Evolutionary conservation across 2,888 invertebrate species (phyloP).

Genomic region (Crepidodera aurea): DNA sequence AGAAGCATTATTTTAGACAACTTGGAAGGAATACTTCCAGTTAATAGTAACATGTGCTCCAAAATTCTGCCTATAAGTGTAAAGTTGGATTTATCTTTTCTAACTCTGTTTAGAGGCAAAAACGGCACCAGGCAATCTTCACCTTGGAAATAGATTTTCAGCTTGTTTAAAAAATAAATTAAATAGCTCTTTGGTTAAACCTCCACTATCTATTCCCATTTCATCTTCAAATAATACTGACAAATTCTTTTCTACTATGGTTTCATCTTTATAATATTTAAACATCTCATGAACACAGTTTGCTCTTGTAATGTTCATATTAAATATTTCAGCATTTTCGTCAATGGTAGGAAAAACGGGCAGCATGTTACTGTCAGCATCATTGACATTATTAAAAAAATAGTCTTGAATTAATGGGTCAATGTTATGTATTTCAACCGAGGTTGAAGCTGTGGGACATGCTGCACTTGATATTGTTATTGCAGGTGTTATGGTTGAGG

Average conservation of each 20-base stretch:
- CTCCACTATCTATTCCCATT: slow-evolving; percentile 15
- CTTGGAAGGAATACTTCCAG: slow-evolving; percentile 15
- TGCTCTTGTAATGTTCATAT: not conserved
- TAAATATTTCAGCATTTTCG: not conserved
- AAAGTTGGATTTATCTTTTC: not conserved
- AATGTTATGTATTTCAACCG: not conserved
- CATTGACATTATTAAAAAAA: not conserved
- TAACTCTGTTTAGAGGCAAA: slow-evolving; percentile 14
- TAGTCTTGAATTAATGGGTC: not conserved
- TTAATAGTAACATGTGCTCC: slow-evolving; percentile 12
- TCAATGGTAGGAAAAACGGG: not conserved
- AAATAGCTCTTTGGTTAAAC: slow-evolving; percentile 21
- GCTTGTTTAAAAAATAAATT: slow-evolving; percentile 16
- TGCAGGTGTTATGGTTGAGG: too few species aligned
- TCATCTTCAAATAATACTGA: slow-evolving; percentile 3
- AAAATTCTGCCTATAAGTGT: slow-evolving; percentile 16
- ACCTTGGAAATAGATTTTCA: slow-evolving; percentile 11
- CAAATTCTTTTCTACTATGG: slow-evolving; percentile 5
- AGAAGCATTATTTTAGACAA: slow-evolving; percentile 9
- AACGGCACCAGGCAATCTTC: slow-evolving; percentile 18
- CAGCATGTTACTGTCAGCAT: not conserved
- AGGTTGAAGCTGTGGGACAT: not conserved
- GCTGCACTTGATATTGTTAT: not conserved
- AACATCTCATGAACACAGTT: slow-evolving; percentile 8
- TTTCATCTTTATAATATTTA: slow-evolving; percentile 11